phyloP scores from a whole-genome alignment of 2,113 vertebrate genomes.

The Micromys minutus region DNA sequence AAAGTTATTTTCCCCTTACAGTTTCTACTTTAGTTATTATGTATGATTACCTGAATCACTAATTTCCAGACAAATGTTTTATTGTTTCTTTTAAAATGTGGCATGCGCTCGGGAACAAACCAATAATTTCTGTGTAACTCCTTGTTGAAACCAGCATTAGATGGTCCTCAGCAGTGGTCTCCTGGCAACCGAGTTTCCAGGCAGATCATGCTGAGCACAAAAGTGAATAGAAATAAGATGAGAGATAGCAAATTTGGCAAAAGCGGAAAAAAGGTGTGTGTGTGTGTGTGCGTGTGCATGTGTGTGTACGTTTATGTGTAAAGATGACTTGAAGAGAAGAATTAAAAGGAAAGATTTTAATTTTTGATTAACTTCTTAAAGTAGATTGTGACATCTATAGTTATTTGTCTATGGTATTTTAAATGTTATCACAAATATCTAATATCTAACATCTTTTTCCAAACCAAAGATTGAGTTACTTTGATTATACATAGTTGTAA shows the following conservation, averaged over 20 bases:
- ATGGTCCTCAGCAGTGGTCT: conserved; percentile 45
- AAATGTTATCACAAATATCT: conserved; percentile 3
- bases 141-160: background rate
- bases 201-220: conserved; percentile 4
- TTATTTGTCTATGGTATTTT: background rate
- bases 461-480: conserved; percentile 27
- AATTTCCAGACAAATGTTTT: conserved; percentile 37
- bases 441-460: background rate
- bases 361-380: conserved; percentile 26
- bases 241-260: background rate
- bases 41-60: background rate
- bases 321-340: background rate
- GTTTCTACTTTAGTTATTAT: background rate
- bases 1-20: background rate
- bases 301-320: background rate
- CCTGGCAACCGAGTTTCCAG: conserved; percentile 65
- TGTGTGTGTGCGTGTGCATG: background rate
- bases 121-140: conserved; percentile 15
- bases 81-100: conserved; percentile 37
- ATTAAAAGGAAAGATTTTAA: conserved; percentile 24
- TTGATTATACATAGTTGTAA: background rate
- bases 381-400: background rate
- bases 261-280: background rate
- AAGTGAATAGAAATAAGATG: conserved; percentile 54
- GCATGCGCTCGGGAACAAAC: conserved; percentile 4